Conservation (phyloP, 2,113 vertebrate species). For the Tringa solitaria region DNA sequence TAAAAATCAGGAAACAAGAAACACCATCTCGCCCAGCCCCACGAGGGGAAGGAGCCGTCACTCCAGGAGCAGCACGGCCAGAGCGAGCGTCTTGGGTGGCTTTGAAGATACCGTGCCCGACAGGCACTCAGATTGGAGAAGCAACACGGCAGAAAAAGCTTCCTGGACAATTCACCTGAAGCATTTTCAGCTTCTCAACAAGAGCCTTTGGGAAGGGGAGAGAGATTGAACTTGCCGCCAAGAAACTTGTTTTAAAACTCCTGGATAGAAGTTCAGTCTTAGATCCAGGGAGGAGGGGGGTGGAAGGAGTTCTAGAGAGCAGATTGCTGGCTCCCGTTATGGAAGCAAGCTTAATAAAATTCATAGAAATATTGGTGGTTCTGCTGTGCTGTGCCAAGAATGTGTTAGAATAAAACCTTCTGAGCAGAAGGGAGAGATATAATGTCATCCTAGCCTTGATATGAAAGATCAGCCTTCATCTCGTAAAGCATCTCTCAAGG, state of each 20-base stretch:
- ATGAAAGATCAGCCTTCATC: conserved; percentile 1
- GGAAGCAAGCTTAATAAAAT: conserved; percentile 47
- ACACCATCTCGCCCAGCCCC: neutral
- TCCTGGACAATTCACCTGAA: neutral
- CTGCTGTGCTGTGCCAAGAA: conserved; percentile 26
- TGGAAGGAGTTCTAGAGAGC: neutral
- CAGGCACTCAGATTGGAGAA: neutral
- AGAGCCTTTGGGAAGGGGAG: neutral
- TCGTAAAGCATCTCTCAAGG: neutral
- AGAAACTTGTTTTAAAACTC: neutral
- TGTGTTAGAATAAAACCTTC: conserved; percentile 31
- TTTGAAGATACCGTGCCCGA: neutral
- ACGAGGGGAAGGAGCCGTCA: neutral
- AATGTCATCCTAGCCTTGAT: conserved; percentile 18
- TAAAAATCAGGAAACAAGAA: neutral
- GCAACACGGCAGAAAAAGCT: neutral
- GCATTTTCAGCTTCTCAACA: neutral
- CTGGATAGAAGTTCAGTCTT: neutral
- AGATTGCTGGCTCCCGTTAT: conserved; percentile 24
- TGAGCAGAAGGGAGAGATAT: conserved; percentile 8
- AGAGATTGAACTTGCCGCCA: neutral
- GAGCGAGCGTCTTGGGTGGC: neutral
- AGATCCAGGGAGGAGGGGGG: neutral
- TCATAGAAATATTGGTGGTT: conserved; percentile 48
- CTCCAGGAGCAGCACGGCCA: neutral